phyloP scores from a whole-genome alignment of 2,113 vertebrate genomes.

The Sylvietta virens region DNA sequence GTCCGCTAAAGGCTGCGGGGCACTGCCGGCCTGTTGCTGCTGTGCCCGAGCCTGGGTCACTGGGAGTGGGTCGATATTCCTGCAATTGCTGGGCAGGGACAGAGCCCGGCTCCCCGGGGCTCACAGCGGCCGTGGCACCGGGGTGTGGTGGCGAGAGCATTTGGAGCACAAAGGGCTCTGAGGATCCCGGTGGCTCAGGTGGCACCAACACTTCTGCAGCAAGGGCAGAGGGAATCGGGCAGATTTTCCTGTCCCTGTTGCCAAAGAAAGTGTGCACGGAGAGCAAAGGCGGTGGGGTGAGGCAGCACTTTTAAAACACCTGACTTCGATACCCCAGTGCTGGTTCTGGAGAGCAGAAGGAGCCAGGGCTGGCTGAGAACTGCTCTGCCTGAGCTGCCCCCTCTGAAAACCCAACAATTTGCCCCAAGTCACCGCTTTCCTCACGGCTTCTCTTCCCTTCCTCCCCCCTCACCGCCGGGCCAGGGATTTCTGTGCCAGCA shows the following conservation, averaged over 20 bases:
- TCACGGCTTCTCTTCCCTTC: neutral
- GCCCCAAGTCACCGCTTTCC: neutral
- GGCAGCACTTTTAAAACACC: fast-evolving
- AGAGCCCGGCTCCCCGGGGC: neutral
- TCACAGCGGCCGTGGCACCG: neutral
- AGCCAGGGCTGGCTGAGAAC: neutral
- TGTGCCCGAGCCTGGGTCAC: fast-evolving
- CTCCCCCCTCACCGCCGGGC: fast-evolving
- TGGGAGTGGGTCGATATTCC: fast-evolving
- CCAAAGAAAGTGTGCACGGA: fast-evolving
- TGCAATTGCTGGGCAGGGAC: neutral
- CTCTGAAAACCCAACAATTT: fast-evolving
- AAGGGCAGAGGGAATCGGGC: fast-evolving
- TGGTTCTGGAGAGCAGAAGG: neutral
- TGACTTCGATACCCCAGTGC: fast-evolving
- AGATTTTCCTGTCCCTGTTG: no score
- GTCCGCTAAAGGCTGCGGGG: neutral
- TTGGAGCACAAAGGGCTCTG: neutral
- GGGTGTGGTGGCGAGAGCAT: no score
- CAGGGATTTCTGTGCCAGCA: neutral
- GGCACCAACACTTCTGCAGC: neutral
- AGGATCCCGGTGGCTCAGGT: neutral
- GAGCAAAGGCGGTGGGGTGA: neutral
- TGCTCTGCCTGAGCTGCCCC: neutral
- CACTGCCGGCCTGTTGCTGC: neutral